phyloP scores from a whole-genome alignment of 2,888 invertebrate species.

The Stenoptilia bipunctidactyla region DNA sequence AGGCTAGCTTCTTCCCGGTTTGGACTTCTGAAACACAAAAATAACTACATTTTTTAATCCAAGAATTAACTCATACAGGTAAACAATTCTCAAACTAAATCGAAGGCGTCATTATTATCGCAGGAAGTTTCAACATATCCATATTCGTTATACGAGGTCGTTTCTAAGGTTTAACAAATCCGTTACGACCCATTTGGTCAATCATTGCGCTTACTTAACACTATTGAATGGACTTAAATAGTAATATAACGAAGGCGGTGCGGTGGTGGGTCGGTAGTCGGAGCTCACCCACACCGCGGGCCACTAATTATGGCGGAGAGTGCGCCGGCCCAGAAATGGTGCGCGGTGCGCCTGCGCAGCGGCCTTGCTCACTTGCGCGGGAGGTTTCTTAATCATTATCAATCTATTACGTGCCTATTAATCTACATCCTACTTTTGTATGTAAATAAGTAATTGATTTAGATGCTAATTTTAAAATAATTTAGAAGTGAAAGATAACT shows the following conservation, averaged over 20 bases:
- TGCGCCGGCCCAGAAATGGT: constrained; percentile 23
- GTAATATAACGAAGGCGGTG: constrained; percentile 46
- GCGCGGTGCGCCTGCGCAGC: constrained; percentile 30
- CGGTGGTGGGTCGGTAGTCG: constrained; percentile 28
- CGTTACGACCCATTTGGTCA: constrained; percentile 25
- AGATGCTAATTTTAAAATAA: too few species aligned
- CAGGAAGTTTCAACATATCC: constrained; percentile 3
- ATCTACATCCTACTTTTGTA: too few species aligned
- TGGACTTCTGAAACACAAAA: constrained; percentile 5
- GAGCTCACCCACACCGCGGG: constrained; percentile 51
- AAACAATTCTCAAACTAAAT: too few species aligned
- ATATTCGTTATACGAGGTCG: constrained; percentile 13
- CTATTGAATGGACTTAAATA: constrained; percentile 28
- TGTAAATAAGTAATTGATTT: too few species aligned
- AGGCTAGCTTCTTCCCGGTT: constrained; percentile 28
- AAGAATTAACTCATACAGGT: too few species aligned
- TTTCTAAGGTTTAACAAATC: constrained; percentile 23
- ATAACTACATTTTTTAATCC: neutral
- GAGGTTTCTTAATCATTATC: constrained; percentile 17
- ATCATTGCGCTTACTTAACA: constrained; percentile 21
- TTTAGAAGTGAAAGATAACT: too few species aligned
- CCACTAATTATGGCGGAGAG: constrained; percentile 44
- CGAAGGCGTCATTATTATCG: constrained; percentile 2
- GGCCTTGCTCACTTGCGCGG: constrained; percentile 5
- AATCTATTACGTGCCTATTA: neutral